These are phyloP conservation scores for Pristionchus exspectatus DNA, from an alignment of 2,888 invertebrate genomes.

Conservation along the genomic window DNA sequence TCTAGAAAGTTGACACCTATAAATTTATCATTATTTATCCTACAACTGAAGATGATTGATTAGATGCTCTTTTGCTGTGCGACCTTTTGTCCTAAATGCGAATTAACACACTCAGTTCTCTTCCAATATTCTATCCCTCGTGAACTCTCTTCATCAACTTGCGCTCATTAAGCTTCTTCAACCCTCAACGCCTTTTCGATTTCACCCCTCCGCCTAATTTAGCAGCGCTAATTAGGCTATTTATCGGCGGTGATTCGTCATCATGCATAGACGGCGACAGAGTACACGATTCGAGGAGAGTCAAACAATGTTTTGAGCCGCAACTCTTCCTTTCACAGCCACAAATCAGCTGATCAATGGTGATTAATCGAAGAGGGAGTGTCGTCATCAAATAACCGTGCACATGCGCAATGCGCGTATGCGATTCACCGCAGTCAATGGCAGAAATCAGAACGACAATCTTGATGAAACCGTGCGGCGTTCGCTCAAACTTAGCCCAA, in stretches of 20 bases:
- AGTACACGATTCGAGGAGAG: background rate
- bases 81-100: too few species aligned
- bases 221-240: constrained; percentile 29
- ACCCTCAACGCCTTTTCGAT: constrained; percentile 42
- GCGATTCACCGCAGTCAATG: too few species aligned
- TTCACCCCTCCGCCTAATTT: background rate
- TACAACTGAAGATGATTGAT: too few species aligned
- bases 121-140: background rate
- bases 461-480: too few species aligned
- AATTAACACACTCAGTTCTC: too few species aligned
- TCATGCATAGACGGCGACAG: background rate
- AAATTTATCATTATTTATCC: too few species aligned
- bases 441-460: too few species aligned
- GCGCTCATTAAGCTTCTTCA: background rate
- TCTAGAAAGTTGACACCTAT: too few species aligned
- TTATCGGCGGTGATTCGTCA: constrained; percentile 8
- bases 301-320: background rate
- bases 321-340: background rate
- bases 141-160: background rate
- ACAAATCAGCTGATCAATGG: background rate
- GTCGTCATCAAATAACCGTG: too few species aligned
- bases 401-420: too few species aligned
- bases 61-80: too few species aligned
- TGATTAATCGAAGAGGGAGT: background rate
- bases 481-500: too few species aligned